phyloP scores from a whole-genome alignment of 2,113 vertebrate species.

The Trinectes maculatus region DNA sequence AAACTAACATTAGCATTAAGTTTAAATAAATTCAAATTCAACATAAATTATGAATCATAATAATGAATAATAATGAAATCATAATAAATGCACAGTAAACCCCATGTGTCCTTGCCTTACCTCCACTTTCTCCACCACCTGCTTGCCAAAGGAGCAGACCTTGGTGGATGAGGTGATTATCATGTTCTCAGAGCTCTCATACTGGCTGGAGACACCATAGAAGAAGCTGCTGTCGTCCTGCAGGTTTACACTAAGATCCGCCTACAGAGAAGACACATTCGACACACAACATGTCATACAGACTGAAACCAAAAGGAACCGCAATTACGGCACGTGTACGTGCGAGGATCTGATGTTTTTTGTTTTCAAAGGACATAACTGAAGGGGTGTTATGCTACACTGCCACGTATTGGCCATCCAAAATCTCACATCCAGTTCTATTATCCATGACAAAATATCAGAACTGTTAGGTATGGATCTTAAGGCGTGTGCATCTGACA shows the following conservation, averaged over 20 bases:
- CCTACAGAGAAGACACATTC: slow-evolving; percentile 72
- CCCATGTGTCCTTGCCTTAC: slow-evolving; percentile 72
- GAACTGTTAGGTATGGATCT: slow-evolving; percentile 10
- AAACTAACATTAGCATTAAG: neutral
- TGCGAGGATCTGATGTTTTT: neutral
- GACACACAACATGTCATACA: slow-evolving; percentile 6
- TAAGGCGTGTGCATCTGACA: slow-evolving; percentile 10
- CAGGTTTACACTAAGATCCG: slow-evolving; percentile 91
- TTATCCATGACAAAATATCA: slow-evolving; percentile 21
- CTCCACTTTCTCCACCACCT: slow-evolving; percentile 98
- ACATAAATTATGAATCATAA: too few relatives aligned
- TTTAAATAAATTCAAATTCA: too few relatives aligned
- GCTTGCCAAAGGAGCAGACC: slow-evolving; percentile 97
- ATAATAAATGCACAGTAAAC: too few relatives aligned
- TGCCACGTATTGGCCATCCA: neutral
- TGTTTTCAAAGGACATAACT: too few relatives aligned
- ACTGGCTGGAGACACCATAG: slow-evolving; percentile 95
- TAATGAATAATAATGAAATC: too few relatives aligned
- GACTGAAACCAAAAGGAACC: slow-evolving; percentile 3
- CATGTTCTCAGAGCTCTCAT: slow-evolving; percentile 95
- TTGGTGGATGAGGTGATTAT: slow-evolving; percentile 96
- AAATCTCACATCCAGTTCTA: slow-evolving; percentile 13
- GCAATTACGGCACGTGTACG: neutral
- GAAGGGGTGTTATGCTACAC: too few relatives aligned
- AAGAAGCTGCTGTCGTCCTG: slow-evolving; percentile 93